Base-by-base conservation (phyloP, 2,888 invertebrate species). In the Cremastobaeus sp. region DNA sequence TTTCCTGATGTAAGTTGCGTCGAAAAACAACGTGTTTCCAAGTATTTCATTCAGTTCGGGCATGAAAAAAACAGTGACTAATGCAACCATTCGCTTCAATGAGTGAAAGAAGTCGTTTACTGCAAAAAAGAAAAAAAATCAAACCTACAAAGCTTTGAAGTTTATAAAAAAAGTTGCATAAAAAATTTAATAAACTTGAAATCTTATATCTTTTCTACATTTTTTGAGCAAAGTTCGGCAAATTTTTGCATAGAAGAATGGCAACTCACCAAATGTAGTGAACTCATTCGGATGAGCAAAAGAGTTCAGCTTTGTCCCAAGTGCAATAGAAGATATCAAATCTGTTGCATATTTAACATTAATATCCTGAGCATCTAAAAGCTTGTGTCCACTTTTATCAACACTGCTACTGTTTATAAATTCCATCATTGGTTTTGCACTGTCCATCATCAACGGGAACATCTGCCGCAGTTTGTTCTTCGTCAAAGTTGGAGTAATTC, bases 391-490 rank as follows among this genome's bases (percentile, higher is more conserved):
- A 3, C 71, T 54, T 0, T 52, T 30, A 6, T 79, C 57, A 2
- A 3, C 3, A 3, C 70, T 50, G 1, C 79, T 78, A 0, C 11
- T n/a, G 1, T 77, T 12, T 6, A 86, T 52, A 35, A 79, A 82
- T 3, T 78, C 39, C 76, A 84, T 81, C 85, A 85, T 84, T 0
- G 85, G 83, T 0, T 80, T 37, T 0, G 86, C 85, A 20, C 87
- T 88, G 41, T 88, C 86, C 32, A 84, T 76, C 81, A 90, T 88
- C 21, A 89, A 82, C 0, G 87, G 86, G 18, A 89, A 86, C 90
- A 91, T 90, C 35, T 81, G 83, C 79, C 89, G 90, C 59, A 91
- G 83, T 81, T 91, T 91, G 14, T 89, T 90, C 1, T 89, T 88
- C 0, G 90, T 89, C 78, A 91, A 89, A 0, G 89, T 89, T 0